A percentile compares a stretch with the other conserved stretches of the same genome.
These are phyloP conservation scores for Chondrilla cf. caribensis DNA, from an alignment of 37 sponge, comb jelly and placozoan species.

Conservation along the genomic window DNA sequence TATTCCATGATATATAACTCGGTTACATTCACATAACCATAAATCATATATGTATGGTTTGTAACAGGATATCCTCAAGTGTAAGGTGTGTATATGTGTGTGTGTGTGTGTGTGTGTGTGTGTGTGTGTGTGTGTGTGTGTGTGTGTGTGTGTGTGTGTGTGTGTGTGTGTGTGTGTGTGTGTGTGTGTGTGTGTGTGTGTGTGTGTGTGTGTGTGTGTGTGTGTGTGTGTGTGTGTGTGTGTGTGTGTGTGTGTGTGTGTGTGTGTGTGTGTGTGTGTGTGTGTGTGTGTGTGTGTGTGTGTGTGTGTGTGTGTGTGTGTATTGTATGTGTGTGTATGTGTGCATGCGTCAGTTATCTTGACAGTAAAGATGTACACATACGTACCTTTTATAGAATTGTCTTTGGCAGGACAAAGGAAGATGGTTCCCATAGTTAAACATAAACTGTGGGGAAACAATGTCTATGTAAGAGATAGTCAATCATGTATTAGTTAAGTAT, in stretches of 20 bases:
- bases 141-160: neutral
- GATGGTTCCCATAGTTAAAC: neutral
- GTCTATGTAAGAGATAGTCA: neutral
- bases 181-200: slow-evolving; percentile 21
- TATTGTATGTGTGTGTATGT: slow-evolving; percentile 12
- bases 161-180: slow-evolving; percentile 20
- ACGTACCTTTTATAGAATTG: neutral
- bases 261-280: no score
- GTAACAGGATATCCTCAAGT: no score
- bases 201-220: neutral
- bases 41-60: no score
- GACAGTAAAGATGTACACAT: neutral
- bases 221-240: no score
- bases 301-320: slow-evolving; percentile 8
- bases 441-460: neutral
- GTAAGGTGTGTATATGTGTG: slow-evolving; percentile 13
- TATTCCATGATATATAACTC: no score
- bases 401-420: slow-evolving; percentile 32
- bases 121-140: slow-evolving; percentile 11
- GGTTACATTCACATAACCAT: no score
- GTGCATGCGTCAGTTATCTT: neutral
- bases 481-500: neutral
- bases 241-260: no score
- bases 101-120: slow-evolving; percentile 24
- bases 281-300: no score